Base-by-base conservation (phyloP, 2,797 vertebrate genomes). In the Lophotriccus pileatus region DNA sequence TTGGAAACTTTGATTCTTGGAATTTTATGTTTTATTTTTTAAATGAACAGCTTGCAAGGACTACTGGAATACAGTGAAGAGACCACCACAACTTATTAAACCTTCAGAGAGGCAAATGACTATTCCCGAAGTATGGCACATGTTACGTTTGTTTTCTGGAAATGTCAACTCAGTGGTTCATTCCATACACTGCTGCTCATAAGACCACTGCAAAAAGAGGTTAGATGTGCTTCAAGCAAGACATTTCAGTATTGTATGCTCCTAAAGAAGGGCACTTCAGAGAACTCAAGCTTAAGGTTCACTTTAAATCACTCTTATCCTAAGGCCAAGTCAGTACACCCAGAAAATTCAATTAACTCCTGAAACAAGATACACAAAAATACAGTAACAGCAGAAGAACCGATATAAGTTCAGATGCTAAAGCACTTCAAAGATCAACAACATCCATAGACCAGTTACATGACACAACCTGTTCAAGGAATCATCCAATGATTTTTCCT, bases 1-100 rank as follows among this genome's bases (percentile, higher is more conserved):
- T 96, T 92, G 94, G 97, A 84, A 97, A 97, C 96, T 84, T 89
- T 41, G 44, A 82, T 62, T 92, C 88, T 84, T 93, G 93, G 86
- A 94, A 96, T 84, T 83, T 72, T 19, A 55, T 58, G 49, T 37
- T 87, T 92, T 46, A 34, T 60, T 95, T 95, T 90, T 89, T 14
- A 91, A 90, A 86, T 58, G 1, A 86, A 77, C 62, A 82, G 76
- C 72, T 88, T 82, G 78, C 43, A 87, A 85, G 81, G 77, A 67
- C 92, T 88, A 87, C 52, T 37, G 30, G 50, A 94, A 89, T 60
- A 85, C 28, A 84, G 34, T 23, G 27, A 79, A 73, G 19, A 56
- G 70, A 89, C 43, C 1, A 1, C 39, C 87, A 52, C 36, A 63
- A 63, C 44, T 69, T 55, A 69, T 4, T 63, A 89, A 86, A 63